Evolutionary conservation across 2,888 invertebrate genomes (phyloP).

Genomic region (Spodoptera littoralis): DNA sequence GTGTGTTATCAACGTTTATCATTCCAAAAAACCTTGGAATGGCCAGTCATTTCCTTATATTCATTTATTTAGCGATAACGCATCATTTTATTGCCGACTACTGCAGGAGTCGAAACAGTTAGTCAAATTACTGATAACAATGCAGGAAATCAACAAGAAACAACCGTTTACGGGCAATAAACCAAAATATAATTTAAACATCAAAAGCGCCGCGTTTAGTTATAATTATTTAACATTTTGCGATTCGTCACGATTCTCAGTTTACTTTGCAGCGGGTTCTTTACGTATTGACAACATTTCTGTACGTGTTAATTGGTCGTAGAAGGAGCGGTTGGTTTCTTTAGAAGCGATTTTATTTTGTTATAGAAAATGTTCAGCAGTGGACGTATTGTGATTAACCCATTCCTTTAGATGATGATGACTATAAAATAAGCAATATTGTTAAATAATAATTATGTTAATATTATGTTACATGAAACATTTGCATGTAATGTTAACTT

Average conservation of each 20-base stretch:
- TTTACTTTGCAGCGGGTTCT: constrained; percentile 55
- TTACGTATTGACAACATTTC: not conserved
- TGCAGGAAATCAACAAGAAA: constrained; percentile 52
- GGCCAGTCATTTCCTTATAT: constrained; percentile 15
- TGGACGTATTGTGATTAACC: too few species aligned
- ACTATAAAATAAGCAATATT: too few species aligned
- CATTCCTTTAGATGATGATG: too few species aligned
- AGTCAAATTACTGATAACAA: constrained; percentile 50
- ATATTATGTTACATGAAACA: too few species aligned
- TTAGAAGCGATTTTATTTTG: too few species aligned
- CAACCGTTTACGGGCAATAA: constrained; percentile 69
- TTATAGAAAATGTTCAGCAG: too few species aligned
- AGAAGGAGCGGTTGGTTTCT: too few species aligned
- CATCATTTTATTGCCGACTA: constrained; percentile 30
- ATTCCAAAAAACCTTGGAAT: too few species aligned
- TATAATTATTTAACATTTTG: constrained; percentile 50
- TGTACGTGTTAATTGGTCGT: too few species aligned
- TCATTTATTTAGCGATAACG: constrained; percentile 21
- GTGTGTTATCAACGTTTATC: too few species aligned
- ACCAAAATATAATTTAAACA: constrained; percentile 66
- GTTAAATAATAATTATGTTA: too few species aligned
- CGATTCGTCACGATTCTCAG: constrained; percentile 58
- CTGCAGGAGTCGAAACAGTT: constrained; percentile 52
- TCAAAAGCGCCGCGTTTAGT: constrained; percentile 66
- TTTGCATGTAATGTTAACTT: too few species aligned